phyloP scores from a whole-genome alignment of 37 sponge, comb jelly and placozoan species.

The Cliona cf. orientalis region DNA sequence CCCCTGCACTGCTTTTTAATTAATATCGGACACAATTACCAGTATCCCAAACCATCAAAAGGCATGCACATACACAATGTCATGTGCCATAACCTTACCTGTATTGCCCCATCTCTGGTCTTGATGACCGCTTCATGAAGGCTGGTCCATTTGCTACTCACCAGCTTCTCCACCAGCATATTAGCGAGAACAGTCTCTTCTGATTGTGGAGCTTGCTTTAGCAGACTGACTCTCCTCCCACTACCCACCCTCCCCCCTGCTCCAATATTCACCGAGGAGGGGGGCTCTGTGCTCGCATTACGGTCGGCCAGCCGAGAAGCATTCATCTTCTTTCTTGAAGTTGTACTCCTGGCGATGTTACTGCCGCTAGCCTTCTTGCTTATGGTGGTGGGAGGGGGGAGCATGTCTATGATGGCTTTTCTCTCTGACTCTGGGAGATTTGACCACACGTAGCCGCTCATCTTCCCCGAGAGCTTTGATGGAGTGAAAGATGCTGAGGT shows the following conservation, averaged over 20 bases:
- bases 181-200: background rate
- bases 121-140: constrained; percentile 41
- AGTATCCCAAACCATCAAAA: background rate
- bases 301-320: too few relatives aligned
- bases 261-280: too few relatives aligned
- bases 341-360: too few relatives aligned
- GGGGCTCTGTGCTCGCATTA: too few relatives aligned
- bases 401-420: background rate
- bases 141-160: constrained; percentile 24
- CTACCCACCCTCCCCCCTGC: too few relatives aligned
- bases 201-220: background rate
- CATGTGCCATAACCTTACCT: constrained; percentile 11
- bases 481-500: background rate
- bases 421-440: background rate
- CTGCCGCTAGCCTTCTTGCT: too few relatives aligned
- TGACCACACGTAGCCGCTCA: background rate
- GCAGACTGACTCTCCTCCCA: constrained; percentile 2
- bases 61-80: background rate
- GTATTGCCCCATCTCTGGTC: constrained; percentile 31
- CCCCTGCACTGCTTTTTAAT: too few relatives aligned
- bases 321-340: too few relatives aligned
- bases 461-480: too few relatives aligned
- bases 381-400: too few relatives aligned
- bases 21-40: background rate
- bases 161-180: background rate